A percentile compares a stretch with the other conserved stretches of the same genome.
Evolutionary conservation across 2,113 vertebrate genomes (phyloP).

Genomic region (Bolborhynchus lineola): DNA sequence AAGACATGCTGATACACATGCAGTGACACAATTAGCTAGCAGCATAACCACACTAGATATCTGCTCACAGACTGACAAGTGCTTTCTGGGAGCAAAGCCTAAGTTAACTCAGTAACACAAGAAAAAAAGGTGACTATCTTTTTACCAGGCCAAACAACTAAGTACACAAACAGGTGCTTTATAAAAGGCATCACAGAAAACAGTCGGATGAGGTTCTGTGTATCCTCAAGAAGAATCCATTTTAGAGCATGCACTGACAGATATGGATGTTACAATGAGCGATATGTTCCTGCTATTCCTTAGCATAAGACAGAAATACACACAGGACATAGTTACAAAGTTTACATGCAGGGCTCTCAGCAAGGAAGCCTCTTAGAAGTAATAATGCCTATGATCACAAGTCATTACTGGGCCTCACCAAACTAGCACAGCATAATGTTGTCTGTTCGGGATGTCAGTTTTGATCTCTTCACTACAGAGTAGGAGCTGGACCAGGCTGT

Average conservation of each 20-base stretch:
- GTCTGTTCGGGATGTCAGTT: background rate
- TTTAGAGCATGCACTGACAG: background rate
- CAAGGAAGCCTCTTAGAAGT: background rate
- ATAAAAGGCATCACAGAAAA: background rate
- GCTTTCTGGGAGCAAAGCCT: background rate
- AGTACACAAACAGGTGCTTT: background rate
- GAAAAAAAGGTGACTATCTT: background rate
- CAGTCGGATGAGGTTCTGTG: background rate
- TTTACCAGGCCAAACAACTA: background rate
- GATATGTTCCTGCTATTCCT: background rate
- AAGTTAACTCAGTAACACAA: background rate
- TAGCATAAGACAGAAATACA: background rate
- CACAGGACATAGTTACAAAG: background rate
- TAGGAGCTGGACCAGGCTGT: background rate
- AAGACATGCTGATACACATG: rapidly evolving
- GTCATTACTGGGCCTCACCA: background rate
- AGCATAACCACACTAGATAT: background rate
- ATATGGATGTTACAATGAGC: background rate
- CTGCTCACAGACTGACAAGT: background rate
- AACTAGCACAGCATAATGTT: background rate
- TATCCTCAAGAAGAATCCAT: background rate
- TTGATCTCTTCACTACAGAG: background rate
- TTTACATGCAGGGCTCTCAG: background rate
- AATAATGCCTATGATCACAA: background rate
- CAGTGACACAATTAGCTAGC: background rate